These are phyloP conservation scores for Strigops habroptila DNA, from an alignment of 2,113 vertebrate species.

Conservation along the genomic window DNA sequence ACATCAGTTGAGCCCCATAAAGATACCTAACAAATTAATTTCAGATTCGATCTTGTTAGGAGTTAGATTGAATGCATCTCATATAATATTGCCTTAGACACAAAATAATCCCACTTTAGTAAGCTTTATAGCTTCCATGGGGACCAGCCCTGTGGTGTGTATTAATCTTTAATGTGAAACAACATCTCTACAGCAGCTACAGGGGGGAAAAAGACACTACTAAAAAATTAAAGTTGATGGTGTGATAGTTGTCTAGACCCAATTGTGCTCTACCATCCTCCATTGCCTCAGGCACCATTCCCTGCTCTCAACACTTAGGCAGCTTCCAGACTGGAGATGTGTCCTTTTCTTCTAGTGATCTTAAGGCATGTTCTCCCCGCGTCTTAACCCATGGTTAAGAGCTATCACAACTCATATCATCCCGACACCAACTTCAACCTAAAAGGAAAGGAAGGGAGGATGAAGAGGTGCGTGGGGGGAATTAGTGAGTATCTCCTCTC, in stretches of 20 bases:
- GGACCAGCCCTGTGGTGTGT: constrained; percentile 36
- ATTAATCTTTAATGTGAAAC: constrained; percentile 63
- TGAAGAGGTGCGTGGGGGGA: not conserved
- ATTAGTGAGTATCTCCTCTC: not conserved
- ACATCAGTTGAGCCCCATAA: not conserved
- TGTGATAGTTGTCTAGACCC: constrained; percentile 34
- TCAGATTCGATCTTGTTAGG: constrained; percentile 12
- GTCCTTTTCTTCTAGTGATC: not conserved
- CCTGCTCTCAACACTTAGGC: not conserved
- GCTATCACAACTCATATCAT: not conserved
- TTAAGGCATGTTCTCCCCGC: not conserved
- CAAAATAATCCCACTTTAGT: constrained; percentile 37
- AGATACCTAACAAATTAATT: constrained; percentile 25
- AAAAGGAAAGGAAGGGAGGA: not conserved
- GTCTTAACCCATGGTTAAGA: not conserved
- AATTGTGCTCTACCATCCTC: constrained; percentile 1
- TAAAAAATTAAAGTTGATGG: constrained; percentile 61
- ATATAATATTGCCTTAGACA: constrained; percentile 9
- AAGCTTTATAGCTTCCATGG: constrained; percentile 32
- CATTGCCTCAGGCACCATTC: not conserved
- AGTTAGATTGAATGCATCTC: constrained; percentile 28
- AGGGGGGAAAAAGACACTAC: constrained; percentile 50
- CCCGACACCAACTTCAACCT: not conserved
- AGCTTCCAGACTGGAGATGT: not conserved
- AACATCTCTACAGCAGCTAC: constrained; percentile 53